These are phyloP conservation scores for Phytoseiulus persimilis DNA, from an alignment of 2,888 invertebrate species.

Conservation along the genomic window DNA sequence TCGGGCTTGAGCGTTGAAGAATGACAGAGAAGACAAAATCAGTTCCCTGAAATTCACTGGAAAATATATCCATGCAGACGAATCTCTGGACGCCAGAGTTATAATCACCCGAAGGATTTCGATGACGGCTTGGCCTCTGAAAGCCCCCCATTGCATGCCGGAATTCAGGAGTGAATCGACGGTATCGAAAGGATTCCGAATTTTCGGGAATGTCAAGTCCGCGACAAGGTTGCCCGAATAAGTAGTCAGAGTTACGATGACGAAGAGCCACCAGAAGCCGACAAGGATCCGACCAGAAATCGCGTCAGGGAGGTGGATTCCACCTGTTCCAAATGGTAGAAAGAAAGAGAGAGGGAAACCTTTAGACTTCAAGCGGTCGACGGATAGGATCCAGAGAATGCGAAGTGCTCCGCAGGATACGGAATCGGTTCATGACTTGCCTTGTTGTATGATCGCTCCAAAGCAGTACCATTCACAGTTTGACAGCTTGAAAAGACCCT, in stretches of 20 bases:
- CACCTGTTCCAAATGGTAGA: too few species aligned
- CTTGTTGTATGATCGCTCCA: constrained; percentile 82
- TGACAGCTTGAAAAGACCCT: constrained; percentile 53
- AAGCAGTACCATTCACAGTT: constrained; percentile 80
- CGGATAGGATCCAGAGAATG: too few species aligned
- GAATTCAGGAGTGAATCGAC: constrained; percentile 59
- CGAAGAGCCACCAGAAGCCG: constrained; percentile 85
- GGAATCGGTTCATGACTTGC: too few species aligned
- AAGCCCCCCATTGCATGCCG: constrained; percentile 64
- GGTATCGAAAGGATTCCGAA: constrained; percentile 62
- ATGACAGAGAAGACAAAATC: background rate
- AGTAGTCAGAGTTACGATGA: constrained; percentile 76
- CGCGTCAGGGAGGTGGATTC: constrained; percentile 72
- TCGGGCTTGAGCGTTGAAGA: background rate
- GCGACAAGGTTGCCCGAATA: constrained; percentile 87
- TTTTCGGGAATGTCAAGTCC: constrained; percentile 77
- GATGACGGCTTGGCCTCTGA: constrained; percentile 66
- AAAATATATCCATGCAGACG: too few species aligned
- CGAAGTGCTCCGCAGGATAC: too few species aligned
- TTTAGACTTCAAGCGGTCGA: too few species aligned
- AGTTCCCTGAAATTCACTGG: constrained; percentile 40
- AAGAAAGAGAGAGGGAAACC: too few species aligned
- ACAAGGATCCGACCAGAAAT: constrained; percentile 76
- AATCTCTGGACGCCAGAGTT: too few species aligned
- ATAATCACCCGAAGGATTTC: constrained; percentile 56